These are phyloP conservation scores for Hiodon tergisus DNA, from an alignment of 2,113 vertebrate genomes.

Conservation along the genomic window DNA sequence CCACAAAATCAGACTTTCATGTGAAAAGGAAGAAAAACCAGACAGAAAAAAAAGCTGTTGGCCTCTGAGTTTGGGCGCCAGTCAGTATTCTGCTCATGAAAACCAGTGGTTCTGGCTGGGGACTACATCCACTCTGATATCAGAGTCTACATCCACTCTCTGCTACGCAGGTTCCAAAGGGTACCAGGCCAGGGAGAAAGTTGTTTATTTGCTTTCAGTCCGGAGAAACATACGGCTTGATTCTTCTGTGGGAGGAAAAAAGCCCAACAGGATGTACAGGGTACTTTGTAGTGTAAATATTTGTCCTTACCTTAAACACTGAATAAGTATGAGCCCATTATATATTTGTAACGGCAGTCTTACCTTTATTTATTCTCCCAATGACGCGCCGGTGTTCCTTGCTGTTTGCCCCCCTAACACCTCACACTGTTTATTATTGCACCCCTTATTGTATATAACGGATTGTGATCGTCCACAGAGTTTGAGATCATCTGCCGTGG, in stretches of 20 bases:
- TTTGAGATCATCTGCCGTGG: too few species aligned
- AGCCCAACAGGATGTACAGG: constrained; percentile 30
- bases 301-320: constrained; percentile 37
- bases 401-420: too few species aligned
- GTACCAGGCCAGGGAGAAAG: too few species aligned
- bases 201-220: constrained; percentile 16
- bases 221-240: constrained; percentile 14
- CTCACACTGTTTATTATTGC: too few species aligned
- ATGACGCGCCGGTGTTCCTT: too few species aligned
- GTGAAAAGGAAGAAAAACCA: not conserved
- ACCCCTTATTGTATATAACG: too few species aligned
- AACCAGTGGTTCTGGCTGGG: not conserved
- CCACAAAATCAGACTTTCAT: not conserved
- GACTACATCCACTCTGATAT: not conserved
- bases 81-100: constrained; percentile 8
- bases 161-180: not conserved
- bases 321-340: constrained; percentile 44
- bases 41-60: too few species aligned
- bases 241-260: not conserved
- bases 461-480: too few species aligned
- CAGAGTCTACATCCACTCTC: constrained; percentile 2
- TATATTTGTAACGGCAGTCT: constrained; percentile 23
- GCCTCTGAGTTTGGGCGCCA: not conserved
- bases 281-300: constrained; percentile 58
- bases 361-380: not conserved